These are phyloP conservation scores for Calonectris borealis DNA, from an alignment of 2,113 vertebrate genomes.

Conservation along the genomic window DNA sequence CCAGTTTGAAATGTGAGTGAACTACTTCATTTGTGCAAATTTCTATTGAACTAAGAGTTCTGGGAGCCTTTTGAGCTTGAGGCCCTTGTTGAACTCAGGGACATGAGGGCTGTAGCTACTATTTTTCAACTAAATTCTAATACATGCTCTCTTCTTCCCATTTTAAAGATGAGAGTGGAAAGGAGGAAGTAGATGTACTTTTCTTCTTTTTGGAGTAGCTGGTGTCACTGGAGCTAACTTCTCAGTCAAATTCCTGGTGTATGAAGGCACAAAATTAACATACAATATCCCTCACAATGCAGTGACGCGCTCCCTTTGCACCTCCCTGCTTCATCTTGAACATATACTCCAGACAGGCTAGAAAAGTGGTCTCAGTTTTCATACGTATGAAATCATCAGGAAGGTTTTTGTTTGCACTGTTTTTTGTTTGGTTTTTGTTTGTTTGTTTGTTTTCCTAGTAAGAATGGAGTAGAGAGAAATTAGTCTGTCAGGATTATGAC, in stretches of 20 bases:
- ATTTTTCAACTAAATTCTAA: constrained; percentile 34
- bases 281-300: background rate
- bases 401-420: background rate
- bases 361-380: background rate
- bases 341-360: background rate
- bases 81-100: background rate
- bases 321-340: background rate
- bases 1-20: background rate
- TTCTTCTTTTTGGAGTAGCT: background rate
- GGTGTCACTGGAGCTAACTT: background rate
- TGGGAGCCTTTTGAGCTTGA: background rate
- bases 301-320: background rate
- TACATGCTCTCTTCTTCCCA: background rate
- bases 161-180: constrained; percentile 8
- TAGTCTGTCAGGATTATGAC: background rate
- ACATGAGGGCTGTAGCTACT: background rate
- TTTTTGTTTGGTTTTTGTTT: background rate
- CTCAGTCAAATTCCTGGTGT: constrained; percentile 2
- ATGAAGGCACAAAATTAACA: background rate
- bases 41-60: constrained; percentile 3
- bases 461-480: background rate
- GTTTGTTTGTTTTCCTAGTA: background rate
- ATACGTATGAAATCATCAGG: background rate
- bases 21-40: constrained; percentile 15
- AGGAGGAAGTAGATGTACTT: constrained; percentile 2